A percentile compares a stretch with the other conserved stretches of the same genome.
Conservation (phyloP, 2,797 vertebrate species). For the Brachymystax lenok region DNA sequence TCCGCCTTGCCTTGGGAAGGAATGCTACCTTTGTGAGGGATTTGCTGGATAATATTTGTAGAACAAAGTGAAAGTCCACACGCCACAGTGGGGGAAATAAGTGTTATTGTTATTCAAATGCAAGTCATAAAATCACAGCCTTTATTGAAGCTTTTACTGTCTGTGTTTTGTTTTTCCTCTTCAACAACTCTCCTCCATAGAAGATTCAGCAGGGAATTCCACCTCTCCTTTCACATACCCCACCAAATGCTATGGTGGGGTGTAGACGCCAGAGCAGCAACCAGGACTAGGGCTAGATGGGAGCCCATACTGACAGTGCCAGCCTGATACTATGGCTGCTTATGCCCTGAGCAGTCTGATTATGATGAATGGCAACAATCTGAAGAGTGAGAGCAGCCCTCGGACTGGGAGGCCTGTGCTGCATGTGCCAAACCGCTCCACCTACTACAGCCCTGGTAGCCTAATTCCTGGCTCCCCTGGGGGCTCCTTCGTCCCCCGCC, state of each 20-base stretch:
- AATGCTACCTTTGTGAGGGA: neutral
- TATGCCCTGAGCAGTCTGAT: constrained; percentile 84
- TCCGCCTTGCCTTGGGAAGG: neutral
- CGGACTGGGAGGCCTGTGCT: constrained; percentile 67
- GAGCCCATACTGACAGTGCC: constrained; percentile 49
- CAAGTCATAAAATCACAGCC: neutral
- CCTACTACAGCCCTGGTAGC: constrained; percentile 76
- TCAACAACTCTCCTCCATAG: neutral
- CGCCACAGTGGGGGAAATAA: neutral
- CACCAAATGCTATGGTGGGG: constrained; percentile 60
- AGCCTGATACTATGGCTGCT: constrained; percentile 84
- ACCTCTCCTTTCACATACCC: neutral
- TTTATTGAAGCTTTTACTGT: neutral
- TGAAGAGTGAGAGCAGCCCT: constrained; percentile 64
- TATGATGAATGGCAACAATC: constrained; percentile 82
- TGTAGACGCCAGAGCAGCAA: constrained; percentile 40
- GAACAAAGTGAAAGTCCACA: neutral
- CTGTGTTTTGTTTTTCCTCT: neutral
- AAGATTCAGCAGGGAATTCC: neutral
- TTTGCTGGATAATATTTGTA: neutral
- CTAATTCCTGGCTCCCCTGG: constrained; percentile 49
- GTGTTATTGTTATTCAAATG: neutral
- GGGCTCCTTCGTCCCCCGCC: constrained; percentile 68
- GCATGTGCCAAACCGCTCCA: constrained; percentile 59
- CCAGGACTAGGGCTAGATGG: constrained; percentile 59